Evolutionary conservation across 2,888 invertebrate species (phyloP), one percentile per base, ranked within the genome.

Genomic region (Melanchra persicariae): DNA sequence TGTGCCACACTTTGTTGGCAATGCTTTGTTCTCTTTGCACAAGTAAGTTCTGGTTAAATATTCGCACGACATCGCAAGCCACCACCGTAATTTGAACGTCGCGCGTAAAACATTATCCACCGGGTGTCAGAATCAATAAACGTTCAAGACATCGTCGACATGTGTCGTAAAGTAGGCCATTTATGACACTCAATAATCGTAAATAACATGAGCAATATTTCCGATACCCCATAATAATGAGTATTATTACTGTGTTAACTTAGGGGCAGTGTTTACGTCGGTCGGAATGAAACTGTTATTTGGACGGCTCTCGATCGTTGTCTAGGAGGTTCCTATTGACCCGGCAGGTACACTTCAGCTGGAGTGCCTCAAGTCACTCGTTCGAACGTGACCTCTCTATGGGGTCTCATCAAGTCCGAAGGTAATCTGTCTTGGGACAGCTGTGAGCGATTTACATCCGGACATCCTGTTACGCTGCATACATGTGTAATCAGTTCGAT

Each of bases 121-220:
- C 62, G 72, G 74, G 70, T 77, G 74, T 79, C 81, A 63, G 77
- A 84, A 85, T 83, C 86, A 87, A 87, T 87, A 87, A 81, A 79
- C 84, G 79, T 85, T 85, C 85, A 83, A 86, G 85, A 88, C 85
- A 83, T 85, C 84, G 82, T 77, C 78, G 73, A 77, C 78, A 79
- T 73, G 68, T 79, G 83, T 87, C 88, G 85, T 91, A 89, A 91
- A 88, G 65, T 76, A 85, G 74, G 63, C 72, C 85, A 85, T 91
- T 90, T 89, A 91, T 87, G 85, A 81, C 82, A 82, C 74, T 78
- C 87, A 84, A 90, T 90, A 88, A 90, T 89, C 90, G 88, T 91
- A 91, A 91, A 90, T 87, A 88, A 81, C 79, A 64, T 77, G 83
- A 77, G 79, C 76, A 76, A 84, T 84, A 86, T 86, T 86, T 75